A percentile compares a stretch with the other conserved stretches of the same genome.
phyloP scores from a whole-genome alignment of 2,888 invertebrate species.

The Magallana nippona region DNA sequence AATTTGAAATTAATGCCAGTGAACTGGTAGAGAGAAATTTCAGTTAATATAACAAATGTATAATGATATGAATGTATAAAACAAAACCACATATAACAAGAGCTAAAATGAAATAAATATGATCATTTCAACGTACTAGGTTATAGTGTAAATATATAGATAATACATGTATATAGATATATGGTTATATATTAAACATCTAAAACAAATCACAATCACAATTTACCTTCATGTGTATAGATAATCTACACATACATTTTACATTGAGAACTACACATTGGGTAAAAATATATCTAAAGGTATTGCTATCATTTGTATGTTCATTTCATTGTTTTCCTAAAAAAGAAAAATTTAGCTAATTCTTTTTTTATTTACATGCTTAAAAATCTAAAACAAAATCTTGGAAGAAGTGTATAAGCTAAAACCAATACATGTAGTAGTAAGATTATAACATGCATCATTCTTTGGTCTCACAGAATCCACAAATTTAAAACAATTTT shows the following conservation, averaged over 20 bases:
- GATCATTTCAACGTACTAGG: constrained; percentile 22
- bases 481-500: neutral
- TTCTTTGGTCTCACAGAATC: constrained; percentile 15
- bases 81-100: constrained; percentile 34
- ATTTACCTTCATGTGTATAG: constrained; percentile 29
- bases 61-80: constrained; percentile 31
- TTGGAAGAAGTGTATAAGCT: constrained; percentile 25
- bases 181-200: constrained; percentile 33
- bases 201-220: constrained; percentile 30
- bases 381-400: neutral
- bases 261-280: neutral
- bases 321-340: neutral
- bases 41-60: constrained; percentile 28
- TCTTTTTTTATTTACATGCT: neutral
- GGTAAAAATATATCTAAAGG: constrained; percentile 8
- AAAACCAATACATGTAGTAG: neutral
- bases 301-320: neutral
- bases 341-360: neutral
- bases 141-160: constrained; percentile 27
- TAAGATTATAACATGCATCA: constrained; percentile 8
- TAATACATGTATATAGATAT: constrained; percentile 35
- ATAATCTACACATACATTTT: neutral
- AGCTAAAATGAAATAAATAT: constrained; percentile 33
- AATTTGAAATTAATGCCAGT: neutral
- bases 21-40: constrained; percentile 8